Conservation (phyloP, 2,888 invertebrate genomes). For the Drosophila neonasuta region DNA sequence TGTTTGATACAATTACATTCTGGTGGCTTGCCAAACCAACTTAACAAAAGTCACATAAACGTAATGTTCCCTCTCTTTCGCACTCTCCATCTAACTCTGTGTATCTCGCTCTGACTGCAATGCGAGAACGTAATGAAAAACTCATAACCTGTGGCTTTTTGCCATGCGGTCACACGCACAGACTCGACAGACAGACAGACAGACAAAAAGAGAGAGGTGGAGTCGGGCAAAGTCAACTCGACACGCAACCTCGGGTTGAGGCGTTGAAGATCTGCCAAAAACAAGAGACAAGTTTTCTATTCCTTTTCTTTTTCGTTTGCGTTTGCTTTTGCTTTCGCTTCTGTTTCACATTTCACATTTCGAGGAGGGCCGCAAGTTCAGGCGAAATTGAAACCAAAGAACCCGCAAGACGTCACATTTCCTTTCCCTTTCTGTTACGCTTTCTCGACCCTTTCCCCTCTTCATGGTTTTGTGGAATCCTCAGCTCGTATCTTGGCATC, state of each 20-base stretch:
- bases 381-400: constrained; percentile 69
- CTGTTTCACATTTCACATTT: constrained; percentile 56
- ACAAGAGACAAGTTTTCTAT: constrained; percentile 53
- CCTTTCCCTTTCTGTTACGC: background rate
- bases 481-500: constrained; percentile 32
- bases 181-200: constrained; percentile 14
- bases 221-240: constrained; percentile 37
- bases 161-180: constrained; percentile 73
- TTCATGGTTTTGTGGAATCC: constrained; percentile 4
- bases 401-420: constrained; percentile 46
- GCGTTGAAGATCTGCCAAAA: constrained; percentile 63
- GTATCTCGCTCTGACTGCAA: constrained; percentile 33
- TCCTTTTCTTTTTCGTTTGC: background rate
- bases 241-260: constrained; percentile 53
- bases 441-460: background rate
- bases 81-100: background rate
- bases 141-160: constrained; percentile 75
- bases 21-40: constrained; percentile 62
- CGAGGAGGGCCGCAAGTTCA: constrained; percentile 50
- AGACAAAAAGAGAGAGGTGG: constrained; percentile 5
- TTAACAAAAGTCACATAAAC: constrained; percentile 54
- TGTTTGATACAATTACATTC: constrained; percentile 48
- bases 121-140: constrained; percentile 66
- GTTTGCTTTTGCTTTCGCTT: constrained; percentile 21
- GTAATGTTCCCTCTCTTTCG: constrained; percentile 19